A percentile compares a stretch with the other conserved stretches of the same genome.
Conservation (phyloP, 2,113 vertebrate species). For the Corynorhinus townsendii region DNA sequence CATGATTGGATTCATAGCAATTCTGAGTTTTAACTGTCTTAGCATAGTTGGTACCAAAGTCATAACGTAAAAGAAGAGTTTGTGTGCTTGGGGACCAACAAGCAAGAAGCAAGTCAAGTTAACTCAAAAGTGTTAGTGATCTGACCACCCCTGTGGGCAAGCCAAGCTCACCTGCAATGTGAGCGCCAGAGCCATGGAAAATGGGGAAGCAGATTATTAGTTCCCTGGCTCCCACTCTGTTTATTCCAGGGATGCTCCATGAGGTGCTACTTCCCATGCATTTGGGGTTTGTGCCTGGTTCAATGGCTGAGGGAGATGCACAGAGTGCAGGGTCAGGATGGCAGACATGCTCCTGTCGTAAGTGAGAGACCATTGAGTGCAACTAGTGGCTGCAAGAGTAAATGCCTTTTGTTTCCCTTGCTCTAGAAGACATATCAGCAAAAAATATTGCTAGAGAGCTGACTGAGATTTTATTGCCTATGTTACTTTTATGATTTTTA, state of each 20-base stretch:
- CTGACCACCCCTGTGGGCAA: accelerated
- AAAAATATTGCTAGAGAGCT: not conserved
- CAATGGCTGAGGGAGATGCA: not conserved
- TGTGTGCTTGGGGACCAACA: not conserved
- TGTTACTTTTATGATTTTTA: not conserved
- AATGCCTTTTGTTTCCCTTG: not conserved
- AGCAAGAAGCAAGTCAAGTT: not conserved
- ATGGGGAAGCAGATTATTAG: accelerated
- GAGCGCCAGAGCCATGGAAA: accelerated
- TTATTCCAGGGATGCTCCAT: not conserved
- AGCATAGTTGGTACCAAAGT: not conserved
- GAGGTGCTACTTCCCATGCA: accelerated
- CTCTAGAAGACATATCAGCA: not conserved
- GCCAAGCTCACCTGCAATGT: not conserved
- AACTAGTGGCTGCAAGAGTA: too few species aligned
- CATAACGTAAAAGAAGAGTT: not conserved
- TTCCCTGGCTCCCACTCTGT: accelerated
- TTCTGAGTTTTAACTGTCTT: not conserved
- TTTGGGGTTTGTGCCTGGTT: not conserved
- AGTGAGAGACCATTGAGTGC: accelerated
- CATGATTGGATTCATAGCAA: not conserved
- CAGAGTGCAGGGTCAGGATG: accelerated
- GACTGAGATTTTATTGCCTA: not conserved
- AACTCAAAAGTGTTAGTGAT: not conserved
- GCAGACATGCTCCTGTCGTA: accelerated